Percentiles rank a stretch among this genome's conserved stretches.
These are phyloP conservation scores for Paraescarpia echinospica DNA, from an alignment of 1,140 invertebrate genomes.

Conservation along the genomic window DNA sequence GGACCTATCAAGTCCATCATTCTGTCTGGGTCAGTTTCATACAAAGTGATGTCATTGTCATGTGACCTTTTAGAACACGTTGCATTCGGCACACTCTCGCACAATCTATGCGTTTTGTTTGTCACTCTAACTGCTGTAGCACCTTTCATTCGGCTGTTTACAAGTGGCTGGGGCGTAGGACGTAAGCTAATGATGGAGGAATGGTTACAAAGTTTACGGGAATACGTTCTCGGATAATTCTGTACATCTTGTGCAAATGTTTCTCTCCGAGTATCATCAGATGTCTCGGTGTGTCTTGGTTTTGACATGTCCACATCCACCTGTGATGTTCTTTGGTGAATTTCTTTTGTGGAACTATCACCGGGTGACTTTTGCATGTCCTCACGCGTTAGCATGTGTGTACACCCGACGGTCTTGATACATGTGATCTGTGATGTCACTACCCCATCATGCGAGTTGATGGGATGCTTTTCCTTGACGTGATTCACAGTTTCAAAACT, in stretches of 20 bases:
- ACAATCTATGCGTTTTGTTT: background rate
- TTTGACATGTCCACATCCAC: background rate
- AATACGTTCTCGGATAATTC: background rate
- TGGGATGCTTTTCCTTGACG: too few relatives aligned
- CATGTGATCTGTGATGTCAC: too few relatives aligned
- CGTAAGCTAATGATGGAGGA: background rate
- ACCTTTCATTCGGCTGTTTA: background rate
- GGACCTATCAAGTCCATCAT: background rate
- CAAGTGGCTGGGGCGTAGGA: background rate
- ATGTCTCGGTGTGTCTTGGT: background rate
- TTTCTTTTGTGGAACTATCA: too few relatives aligned
- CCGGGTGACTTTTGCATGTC: too few relatives aligned
- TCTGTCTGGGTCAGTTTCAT: background rate
- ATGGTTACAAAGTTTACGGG: background rate
- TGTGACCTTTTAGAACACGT: background rate
- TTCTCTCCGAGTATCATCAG: background rate
- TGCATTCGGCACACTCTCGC: background rate
- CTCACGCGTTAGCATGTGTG: too few relatives aligned
- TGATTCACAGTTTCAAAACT: too few relatives aligned
- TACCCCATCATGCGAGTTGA: too few relatives aligned
- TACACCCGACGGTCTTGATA: too few relatives aligned
- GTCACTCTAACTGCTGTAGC: background rate
- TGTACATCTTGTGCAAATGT: background rate
- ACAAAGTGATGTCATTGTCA: background rate
- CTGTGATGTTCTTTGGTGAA: too few relatives aligned